Evolutionary conservation across 2,797 vertebrate genomes (phyloP).

Genomic region (Gephyroberyx darwinii): DNA sequence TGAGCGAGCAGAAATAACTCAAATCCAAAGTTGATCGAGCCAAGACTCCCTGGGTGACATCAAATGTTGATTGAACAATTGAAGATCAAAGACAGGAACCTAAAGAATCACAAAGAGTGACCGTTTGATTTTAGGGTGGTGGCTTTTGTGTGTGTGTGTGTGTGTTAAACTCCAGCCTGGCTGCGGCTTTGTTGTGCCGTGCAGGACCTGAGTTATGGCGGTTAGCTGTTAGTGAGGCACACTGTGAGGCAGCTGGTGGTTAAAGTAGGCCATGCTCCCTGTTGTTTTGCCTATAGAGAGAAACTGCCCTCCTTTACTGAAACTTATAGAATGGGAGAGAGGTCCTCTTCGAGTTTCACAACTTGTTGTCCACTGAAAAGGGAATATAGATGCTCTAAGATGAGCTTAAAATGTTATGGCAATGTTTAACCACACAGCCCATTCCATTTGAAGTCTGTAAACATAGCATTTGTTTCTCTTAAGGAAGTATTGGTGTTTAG

Average conservation of each 20-base stretch:
- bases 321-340: slow-evolving; percentile 5
- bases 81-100: background rate
- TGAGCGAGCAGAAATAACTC: slow-evolving; percentile 20
- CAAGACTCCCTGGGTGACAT: slow-evolving; percentile 10
- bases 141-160: slow-evolving; percentile 22
- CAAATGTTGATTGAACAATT: no score
- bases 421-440: slow-evolving; percentile 1
- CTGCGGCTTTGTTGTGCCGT: slow-evolving; percentile 60
- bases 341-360: slow-evolving; percentile 2
- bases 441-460: no score
- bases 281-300: slow-evolving; percentile 61
- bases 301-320: slow-evolving; percentile 46
- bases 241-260: slow-evolving; percentile 64
- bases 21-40: slow-evolving; percentile 5
- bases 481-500: no score
- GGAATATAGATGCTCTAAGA: background rate
- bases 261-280: slow-evolving; percentile 70
- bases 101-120: slow-evolving; percentile 7
- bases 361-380: slow-evolving; percentile 15
- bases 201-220: slow-evolving; percentile 47
- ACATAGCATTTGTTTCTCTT: no score
- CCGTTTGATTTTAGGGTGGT: slow-evolving; percentile 6
- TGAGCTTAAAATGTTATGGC: background rate
- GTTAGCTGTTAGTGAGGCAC: slow-evolving; percentile 67
- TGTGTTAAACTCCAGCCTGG: slow-evolving; percentile 25